phyloP scores from a whole-genome alignment of 2,113 vertebrate genomes.

The Acanthisitta chloris region DNA sequence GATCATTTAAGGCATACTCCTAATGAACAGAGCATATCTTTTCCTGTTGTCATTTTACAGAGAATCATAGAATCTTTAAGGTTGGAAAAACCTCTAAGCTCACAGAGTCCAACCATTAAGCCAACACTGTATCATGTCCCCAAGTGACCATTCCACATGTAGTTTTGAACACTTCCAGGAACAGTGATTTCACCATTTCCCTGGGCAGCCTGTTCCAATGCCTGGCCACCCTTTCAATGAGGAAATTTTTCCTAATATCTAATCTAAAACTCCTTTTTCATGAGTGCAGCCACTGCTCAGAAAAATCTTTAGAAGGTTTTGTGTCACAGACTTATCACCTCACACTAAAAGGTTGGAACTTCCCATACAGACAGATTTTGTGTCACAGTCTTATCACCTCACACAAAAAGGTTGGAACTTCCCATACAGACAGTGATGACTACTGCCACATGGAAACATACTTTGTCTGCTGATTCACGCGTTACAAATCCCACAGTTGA shows the following conservation, averaged over 20 bases:
- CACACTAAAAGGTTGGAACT: constrained; percentile 29
- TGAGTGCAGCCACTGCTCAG: constrained; percentile 1
- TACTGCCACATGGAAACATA: not conserved
- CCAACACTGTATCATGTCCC: not conserved
- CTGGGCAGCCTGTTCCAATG: not conserved
- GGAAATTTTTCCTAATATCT: not conserved
- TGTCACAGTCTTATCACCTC: constrained; percentile 37
- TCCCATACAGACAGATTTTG: constrained; percentile 1
- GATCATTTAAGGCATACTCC: not conserved
- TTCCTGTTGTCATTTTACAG: not conserved
- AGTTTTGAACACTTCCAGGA: not conserved
- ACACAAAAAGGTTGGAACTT: constrained; percentile 28
- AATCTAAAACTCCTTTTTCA: not conserved
- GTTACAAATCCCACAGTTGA: constrained; percentile 71
- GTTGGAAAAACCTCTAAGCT: not conserved
- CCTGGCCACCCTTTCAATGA: not conserved
- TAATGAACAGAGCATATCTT: not conserved
- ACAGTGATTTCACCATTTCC: not conserved
- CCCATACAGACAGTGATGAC: not conserved
- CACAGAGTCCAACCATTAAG: accelerated
- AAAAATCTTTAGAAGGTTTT: constrained; percentile 66
- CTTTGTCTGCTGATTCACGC: constrained; percentile 53
- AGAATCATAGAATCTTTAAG: not conserved
- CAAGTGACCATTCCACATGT: not conserved
- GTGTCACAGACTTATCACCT: constrained; percentile 36